These are phyloP conservation scores for Schizotus pectinicornis DNA, from an alignment of 2,888 invertebrate genomes.

Conservation along the genomic window DNA sequence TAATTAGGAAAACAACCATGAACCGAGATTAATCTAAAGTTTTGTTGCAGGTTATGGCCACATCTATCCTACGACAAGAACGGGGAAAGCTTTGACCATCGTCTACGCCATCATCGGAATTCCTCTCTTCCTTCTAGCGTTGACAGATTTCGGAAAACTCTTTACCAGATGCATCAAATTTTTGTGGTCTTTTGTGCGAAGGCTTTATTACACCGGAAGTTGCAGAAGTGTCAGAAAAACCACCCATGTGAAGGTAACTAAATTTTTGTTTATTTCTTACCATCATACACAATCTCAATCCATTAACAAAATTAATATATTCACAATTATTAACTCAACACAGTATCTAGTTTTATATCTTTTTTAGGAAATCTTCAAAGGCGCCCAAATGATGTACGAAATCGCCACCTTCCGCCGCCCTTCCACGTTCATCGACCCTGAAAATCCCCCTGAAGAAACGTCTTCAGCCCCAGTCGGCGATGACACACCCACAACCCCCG, in stretches of 20 bases:
- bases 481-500: constrained; percentile 79
- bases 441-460: constrained; percentile 38
- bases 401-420: constrained; percentile 77
- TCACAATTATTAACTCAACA: not conserved
- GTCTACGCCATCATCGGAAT: constrained; percentile 95
- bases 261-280: constrained; percentile 13
- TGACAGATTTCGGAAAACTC: constrained; percentile 94
- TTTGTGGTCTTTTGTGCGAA: constrained; percentile 84
- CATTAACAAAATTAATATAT: not conserved
- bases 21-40: constrained; percentile 2
- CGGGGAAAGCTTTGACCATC: constrained; percentile 88
- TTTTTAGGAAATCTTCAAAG: constrained; percentile 81
- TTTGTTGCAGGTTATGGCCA: constrained; percentile 89
- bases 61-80: constrained; percentile 87
- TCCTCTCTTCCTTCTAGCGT: constrained; percentile 90
- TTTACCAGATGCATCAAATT: constrained; percentile 91
- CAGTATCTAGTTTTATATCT: constrained; percentile 14
- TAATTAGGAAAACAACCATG: constrained; percentile 53
- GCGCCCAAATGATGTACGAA: constrained; percentile 81
- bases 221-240: constrained; percentile 79
- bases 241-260: constrained; percentile 71
- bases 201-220: constrained; percentile 86
- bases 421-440: constrained; percentile 62
- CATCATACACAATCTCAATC: not conserved
- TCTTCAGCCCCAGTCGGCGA: constrained; percentile 33